Evolutionary conservation across 2,888 invertebrate genomes (phyloP), one percentile per base, ranked within the genome.

Genomic region (Zygogramma bicolorata): DNA sequence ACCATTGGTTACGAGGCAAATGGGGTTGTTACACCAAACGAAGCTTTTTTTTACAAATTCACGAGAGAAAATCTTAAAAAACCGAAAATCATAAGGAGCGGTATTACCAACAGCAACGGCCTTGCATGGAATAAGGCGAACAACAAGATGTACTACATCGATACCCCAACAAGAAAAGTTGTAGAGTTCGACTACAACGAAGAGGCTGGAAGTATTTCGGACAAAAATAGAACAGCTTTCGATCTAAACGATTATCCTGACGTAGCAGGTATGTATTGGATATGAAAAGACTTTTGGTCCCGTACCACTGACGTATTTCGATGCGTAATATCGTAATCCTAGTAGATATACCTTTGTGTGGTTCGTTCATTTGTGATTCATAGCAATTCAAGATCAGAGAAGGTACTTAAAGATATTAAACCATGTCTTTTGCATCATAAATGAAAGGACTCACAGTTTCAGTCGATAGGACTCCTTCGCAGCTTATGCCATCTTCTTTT

Each of bases 81-180:
- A 65, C 87, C 86, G 0, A 67, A 75, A 61, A 74, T 81, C 3
- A 79, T 82, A 29, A 80, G 85, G 18, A 77, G 84, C 1, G 87
- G 88, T 5, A 91, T 93, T 20, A 89, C 90, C 10, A 89, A 94
- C n/a, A 94, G 95, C 57, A 96, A 95, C 81, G 95, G 95, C 1
- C 85, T 95, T 5, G 92, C 92, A 0, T 96, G 95, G 95, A 93
- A 91, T 18, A 83, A 87, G 0, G 92, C 93, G 80, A 91, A 91
- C 81, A 89, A 90, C 74, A 91, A 89, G 79, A 91, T 95, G 89
- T 95, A 93, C 86, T 95, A 93, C 85, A 94, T 94, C 38, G 95
- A 96, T 86, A 91, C 94, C 0, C 89, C 91, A 0, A 92, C 93
- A 0, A 85, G 88, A 34, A 90, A 91, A 78, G 88, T 95, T 2